Evolutionary conservation across 1,140 invertebrate genomes (phyloP), one percentile per base, ranked within the genome.

Genomic region (Phocides pigmalion): DNA sequence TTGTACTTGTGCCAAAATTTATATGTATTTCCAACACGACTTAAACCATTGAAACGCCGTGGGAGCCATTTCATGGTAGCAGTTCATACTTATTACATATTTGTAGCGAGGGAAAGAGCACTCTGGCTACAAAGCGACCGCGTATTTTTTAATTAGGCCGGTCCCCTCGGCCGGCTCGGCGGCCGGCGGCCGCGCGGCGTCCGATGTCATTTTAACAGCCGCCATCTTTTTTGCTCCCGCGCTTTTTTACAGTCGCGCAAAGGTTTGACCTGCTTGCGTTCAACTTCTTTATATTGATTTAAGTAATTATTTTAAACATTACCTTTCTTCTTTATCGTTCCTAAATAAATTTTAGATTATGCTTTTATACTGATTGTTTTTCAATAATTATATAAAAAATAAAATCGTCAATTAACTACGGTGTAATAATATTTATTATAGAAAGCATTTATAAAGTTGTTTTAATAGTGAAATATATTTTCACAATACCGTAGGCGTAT

Each of bases 141-240:
- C 74, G 32, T 56, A 58, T 37, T 63, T 72, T 79, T 85, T 85
- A 85, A 85, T 82, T 77, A 76, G 62, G 71, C 32, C 42, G 53
- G 59, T 68, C 65, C n/a, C n/a, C n/a, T n/a, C n/a, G n/a, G n/a
- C n/a, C n/a, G n/a, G n/a, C n/a, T n/a, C n/a, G 62, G 50, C 41
- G 49, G 54, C 59, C 68, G 58, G 17, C 46, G 47, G 46, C 25
- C 59, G 42, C 51, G 62, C 66, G 77, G 79, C 64, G 74, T 86
- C 82, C 72, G 77, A 84, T 86, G 81, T 80, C 83, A 84, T 73
- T 84, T 83, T 85, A 84, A 83, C 79, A 72, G 73, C 76, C 64
- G 66, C 64, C 68, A 59, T 72, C 63, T 79, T 84, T 81, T 87
- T 84, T 81, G 70, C 79, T 79, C 74, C 75, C 74, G 81, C 75